Evolutionary conservation across 2,113 vertebrate species (phyloP), one percentile per base, ranked within the genome.

Genomic region (Pteronura brasiliensis): DNA sequence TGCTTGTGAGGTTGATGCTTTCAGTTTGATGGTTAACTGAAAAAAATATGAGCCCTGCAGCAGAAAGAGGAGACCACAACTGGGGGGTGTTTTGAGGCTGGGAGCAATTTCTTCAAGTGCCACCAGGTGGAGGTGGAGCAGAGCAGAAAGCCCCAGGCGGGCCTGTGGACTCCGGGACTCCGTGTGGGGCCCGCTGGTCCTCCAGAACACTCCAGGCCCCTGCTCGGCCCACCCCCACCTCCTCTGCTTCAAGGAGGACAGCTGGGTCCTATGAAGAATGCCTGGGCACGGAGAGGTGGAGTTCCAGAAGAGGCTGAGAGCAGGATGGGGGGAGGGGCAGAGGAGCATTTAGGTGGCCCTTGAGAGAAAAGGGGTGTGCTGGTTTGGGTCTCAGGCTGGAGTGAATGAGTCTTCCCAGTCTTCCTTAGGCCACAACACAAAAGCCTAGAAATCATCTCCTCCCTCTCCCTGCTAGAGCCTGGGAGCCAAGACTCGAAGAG

Each of bases 71-170:
- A 95, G 63, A 31, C 63, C 39, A 0, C 52, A 57, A 65, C 2
- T 67, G 27, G 57, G 31, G 39, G 14, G 3, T 7, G 25, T 63
- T 95, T 92, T 84, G 93, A 91, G 11, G 7, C 65, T 81, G 14
- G 21, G 42, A 88, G 81, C 88, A 97, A 65, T 97, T 96, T 93
- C 93, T 59, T 71, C 42, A 44, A 49, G n/a, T 0, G 36, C 97
- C 95, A 63, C 94, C 93, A 97, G 96, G 71, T 96, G 97, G 96
- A 31, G 39, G n/a, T 85, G 44, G 65, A 96, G 63, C 65, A 49
- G 65, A 96, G 84, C 83, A 92, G 83, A 96, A 61, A 74, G 59
- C 72, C 57, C 4, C 61, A 21, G 57, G 29, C 39, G 1, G n/a
- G 31, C 65, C 31, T 2, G 27, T 3, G 63, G 29, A 67, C 63